phyloP scores from a whole-genome alignment of 1,140 invertebrate species.

The Pogonognathellus flavescens region DNA sequence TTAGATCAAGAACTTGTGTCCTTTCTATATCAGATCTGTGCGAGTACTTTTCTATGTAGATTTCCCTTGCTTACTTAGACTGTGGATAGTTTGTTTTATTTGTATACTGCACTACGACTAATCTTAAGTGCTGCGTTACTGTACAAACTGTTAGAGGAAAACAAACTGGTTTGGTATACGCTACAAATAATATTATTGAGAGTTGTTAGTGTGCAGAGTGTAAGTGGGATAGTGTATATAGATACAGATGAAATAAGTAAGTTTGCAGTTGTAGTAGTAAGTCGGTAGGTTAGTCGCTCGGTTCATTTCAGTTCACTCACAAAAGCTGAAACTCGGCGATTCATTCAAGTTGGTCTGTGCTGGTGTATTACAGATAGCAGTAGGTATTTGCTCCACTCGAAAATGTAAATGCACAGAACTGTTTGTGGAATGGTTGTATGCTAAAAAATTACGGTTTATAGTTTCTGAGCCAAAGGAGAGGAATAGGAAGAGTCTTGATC shows the following conservation, averaged over 20 bases:
- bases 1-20: constrained; percentile 10
- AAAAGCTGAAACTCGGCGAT: constrained; percentile 1
- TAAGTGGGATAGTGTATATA: no score
- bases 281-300: constrained; percentile 27
- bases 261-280: no score
- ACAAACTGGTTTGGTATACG: no score
- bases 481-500: constrained; percentile 22
- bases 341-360: neutral
- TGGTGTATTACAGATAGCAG: neutral
- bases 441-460: constrained; percentile 33
- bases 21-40: neutral
- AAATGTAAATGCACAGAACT: neutral
- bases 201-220: no score
- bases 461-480: constrained; percentile 23
- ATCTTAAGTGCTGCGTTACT: no score
- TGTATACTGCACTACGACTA: no score
- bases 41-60: no score
- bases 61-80: no score
- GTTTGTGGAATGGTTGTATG: neutral
- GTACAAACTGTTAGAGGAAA: no score
- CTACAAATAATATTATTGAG: no score
- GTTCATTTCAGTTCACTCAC: constrained; percentile 44
- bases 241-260: no score
- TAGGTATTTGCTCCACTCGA: neutral
- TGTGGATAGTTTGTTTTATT: no score